A percentile compares a stretch with the other conserved stretches of the same genome.
Evolutionary conservation across 2,888 invertebrate genomes (phyloP).

Genomic region (Tillus elongatus): DNA sequence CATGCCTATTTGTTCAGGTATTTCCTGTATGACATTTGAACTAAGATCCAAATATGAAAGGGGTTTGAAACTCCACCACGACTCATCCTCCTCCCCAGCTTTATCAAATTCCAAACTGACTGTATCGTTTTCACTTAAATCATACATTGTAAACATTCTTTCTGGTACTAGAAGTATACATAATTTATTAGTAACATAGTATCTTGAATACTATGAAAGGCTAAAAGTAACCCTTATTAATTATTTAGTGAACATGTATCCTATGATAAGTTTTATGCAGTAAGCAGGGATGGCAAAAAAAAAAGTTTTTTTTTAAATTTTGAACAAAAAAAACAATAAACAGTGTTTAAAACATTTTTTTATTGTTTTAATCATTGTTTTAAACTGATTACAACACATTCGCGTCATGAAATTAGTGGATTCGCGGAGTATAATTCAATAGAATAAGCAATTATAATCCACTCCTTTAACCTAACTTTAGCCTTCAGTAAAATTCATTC

Average conservation of each 20-base stretch:
- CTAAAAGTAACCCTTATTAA: background rate
- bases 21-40: constrained; percentile 56
- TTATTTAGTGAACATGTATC: background rate
- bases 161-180: constrained; percentile 55
- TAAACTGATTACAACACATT: background rate
- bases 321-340: constrained; percentile 5
- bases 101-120: constrained; percentile 52
- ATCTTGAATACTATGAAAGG: background rate
- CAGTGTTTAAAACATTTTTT: constrained; percentile 2
- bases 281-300: constrained; percentile 11
- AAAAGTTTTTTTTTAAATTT: background rate
- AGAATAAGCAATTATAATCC: no score
- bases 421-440: no score
- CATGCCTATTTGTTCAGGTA: constrained; percentile 57
- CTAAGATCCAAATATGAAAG: constrained; percentile 70
- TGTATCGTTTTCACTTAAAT: constrained; percentile 53
- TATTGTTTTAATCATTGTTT: constrained; percentile 1
- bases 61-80: constrained; percentile 79
- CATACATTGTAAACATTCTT: constrained; percentile 65
- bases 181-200: background rate
- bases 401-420: no score
- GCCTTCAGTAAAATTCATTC: no score
- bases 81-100: constrained; percentile 47
- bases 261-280: background rate
- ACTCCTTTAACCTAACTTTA: no score